A percentile compares a stretch with the other conserved stretches of the same genome.
phyloP scores from a whole-genome alignment of 2,797 vertebrate species.

The Pachyuromys duprasi region DNA sequence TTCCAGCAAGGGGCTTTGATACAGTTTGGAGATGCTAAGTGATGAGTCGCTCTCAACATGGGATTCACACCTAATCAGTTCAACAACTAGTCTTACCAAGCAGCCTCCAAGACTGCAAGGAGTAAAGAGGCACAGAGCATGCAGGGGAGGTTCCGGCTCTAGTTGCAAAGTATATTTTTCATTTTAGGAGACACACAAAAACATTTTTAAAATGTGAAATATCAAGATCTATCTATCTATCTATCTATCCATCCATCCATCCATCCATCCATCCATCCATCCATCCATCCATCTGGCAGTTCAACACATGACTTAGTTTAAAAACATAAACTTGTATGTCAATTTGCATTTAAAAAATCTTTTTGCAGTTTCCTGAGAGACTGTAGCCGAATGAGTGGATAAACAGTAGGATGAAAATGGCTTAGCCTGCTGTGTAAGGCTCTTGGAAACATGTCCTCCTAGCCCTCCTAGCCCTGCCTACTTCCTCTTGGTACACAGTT shows the following conservation, averaged over 20 bases:
- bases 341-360: not conserved
- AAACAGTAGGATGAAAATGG: not conserved
- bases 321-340: not conserved
- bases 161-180: not conserved
- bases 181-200: not conserved
- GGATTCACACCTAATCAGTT: conserved; percentile 41
- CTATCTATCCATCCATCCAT: not conserved
- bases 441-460: accelerated
- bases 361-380: not conserved
- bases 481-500: accelerated
- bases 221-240: not conserved
- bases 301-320: not conserved
- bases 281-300: not conserved
- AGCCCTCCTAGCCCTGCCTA: accelerated
- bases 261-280: too few relatives aligned
- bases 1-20: not conserved
- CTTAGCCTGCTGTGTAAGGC: not conserved
- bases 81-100: not conserved
- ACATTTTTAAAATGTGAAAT: not conserved
- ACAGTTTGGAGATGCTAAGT: not conserved
- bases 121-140: not conserved
- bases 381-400: not conserved
- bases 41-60: not conserved
- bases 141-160: not conserved
- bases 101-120: accelerated